Evolutionary conservation across 2,113 vertebrate species (phyloP).

Genomic region (Gallinago jamesoni): DNA sequence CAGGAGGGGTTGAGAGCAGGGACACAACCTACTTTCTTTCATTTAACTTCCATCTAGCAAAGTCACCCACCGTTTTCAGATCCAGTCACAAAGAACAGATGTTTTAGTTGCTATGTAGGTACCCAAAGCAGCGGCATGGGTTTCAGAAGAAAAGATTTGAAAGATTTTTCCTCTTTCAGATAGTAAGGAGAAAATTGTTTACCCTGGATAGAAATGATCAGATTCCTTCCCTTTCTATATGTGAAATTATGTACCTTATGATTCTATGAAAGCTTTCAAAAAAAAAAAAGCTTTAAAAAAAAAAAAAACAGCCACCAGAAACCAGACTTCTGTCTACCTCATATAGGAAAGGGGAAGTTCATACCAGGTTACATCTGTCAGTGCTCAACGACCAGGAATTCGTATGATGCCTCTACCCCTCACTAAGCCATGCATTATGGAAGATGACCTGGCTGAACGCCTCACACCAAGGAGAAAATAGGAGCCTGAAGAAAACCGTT

Average conservation of each 20-base stretch:
- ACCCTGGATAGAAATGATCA: neutral
- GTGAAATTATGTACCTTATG: neutral
- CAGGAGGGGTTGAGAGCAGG: conserved; percentile 12
- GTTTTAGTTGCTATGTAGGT: neutral
- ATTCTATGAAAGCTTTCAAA: neutral
- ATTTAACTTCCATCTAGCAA: neutral
- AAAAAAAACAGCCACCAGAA: neutral
- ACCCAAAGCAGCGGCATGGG: neutral
- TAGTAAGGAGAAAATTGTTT: neutral
- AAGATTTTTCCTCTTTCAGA: neutral
- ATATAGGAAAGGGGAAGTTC: conserved; percentile 26
- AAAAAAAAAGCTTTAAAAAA: neutral
- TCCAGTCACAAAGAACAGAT: neutral
- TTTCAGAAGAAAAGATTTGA: neutral
- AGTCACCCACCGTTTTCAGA: neutral
- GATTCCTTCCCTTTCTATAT: neutral
- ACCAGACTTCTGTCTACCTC: conserved; percentile 43
- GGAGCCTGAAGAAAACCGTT: neutral
- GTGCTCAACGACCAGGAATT: conserved; percentile 28
- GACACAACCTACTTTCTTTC: neutral
- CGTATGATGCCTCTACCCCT: neutral
- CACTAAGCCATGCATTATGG: neutral
- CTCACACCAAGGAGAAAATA: neutral
- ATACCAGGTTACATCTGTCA: conserved; percentile 48
- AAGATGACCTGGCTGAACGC: neutral